Percentiles rank a stretch among this genome's conserved stretches.
Conservation (phyloP, 2,888 invertebrate genomes). For the Drosophila stalkeri region DNA sequence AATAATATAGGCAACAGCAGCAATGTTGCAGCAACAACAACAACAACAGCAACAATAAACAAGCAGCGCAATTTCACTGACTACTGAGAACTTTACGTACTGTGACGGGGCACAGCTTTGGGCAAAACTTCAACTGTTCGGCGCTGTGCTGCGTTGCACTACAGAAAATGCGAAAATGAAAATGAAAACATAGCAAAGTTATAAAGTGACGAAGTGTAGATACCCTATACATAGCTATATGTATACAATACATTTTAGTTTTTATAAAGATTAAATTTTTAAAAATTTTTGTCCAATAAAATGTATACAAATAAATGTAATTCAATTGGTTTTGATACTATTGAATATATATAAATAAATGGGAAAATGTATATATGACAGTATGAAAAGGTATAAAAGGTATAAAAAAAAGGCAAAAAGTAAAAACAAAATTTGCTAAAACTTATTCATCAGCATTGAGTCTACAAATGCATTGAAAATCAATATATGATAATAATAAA, state of each 20-base stretch:
- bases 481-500: too few species aligned
- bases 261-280: not conserved
- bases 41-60: conserved; percentile 62
- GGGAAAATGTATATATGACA: too few species aligned
- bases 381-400: too few species aligned
- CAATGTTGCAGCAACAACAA: conserved; percentile 32
- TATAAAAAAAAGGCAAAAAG: too few species aligned
- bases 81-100: conserved; percentile 81
- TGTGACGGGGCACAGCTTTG: conserved; percentile 57
- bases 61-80: conserved; percentile 77
- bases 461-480: too few species aligned
- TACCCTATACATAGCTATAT: not conserved
- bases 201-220: not conserved
- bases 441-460: too few species aligned
- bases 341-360: too few species aligned
- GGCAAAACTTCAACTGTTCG: conserved; percentile 19
- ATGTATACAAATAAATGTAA: too few species aligned
- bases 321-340: too few species aligned
- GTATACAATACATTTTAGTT: too few species aligned
- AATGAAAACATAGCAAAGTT: conserved; percentile 4
- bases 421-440: too few species aligned
- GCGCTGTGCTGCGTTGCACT: conserved; percentile 28
- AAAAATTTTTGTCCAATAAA: too few species aligned
- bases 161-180: conserved; percentile 33
- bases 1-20: conserved; percentile 67